Base-by-base conservation (phyloP, 2,113 vertebrate genomes). In the Oncorhynchus gorbuscha region DNA sequence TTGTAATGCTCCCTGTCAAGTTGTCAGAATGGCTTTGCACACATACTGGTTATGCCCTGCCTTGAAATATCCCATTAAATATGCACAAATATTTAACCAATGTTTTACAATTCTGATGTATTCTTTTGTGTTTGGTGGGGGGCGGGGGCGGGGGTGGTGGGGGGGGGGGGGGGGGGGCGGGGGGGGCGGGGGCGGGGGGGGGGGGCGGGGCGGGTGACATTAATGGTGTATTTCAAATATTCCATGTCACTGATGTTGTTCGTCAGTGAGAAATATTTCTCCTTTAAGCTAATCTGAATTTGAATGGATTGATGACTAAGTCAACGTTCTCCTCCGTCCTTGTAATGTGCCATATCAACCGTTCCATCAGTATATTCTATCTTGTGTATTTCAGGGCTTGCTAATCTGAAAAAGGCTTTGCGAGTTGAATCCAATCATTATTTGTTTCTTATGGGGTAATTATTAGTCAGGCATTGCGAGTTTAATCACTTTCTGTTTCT, bases 11-110 rank as follows among this genome's bases (percentile, higher is more conserved):
- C 83, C 84, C 74, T 86, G 80, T 85, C 76, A 78, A 84, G 76
- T 84, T 91, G 87, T 88, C 89, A 84, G 76, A 78, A 83, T 81
- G 82, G 87, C 85, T 88, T 89, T 81, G 74, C 81, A 28, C 66
- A 83, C 58, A 62, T 77, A 71, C 49, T 68, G 18, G 51, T 83
- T 80, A 76, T 68, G 69, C 64, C 14, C 61, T 81, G 73, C 13
- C 24, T 45, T 45, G 69, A 86, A 85, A 85, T 84, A 85, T 4
- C 67, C 82, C 75, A 75, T 79, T 49, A 85, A 89, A 89, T 90
- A 88, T 88, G 78, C 72, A 86, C 73, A 82, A 76, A 85, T 83
- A 90, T 88, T 81, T 83, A 45, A 74, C 69, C 59, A 73, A 72
- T 80, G 78, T 81, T 89, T 75, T 70, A 62, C 78, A 86, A 71